Base-by-base conservation (phyloP, 2,888 invertebrate species). In the Ophraella communa region DNA sequence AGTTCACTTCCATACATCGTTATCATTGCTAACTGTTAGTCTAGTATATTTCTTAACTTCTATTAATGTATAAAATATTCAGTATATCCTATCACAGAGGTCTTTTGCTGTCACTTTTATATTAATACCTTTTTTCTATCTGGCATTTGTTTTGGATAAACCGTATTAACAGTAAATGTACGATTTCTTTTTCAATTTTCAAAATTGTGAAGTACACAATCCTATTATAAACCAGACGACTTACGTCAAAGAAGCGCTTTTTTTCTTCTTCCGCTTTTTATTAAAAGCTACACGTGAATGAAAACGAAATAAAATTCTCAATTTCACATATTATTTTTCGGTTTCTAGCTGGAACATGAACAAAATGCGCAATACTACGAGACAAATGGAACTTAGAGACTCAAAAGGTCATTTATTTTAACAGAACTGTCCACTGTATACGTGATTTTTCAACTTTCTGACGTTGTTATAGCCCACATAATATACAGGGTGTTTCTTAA, bases 331-430 rank as follows among this genome's bases (percentile, higher is more conserved):
- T 53, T 60, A 60, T 44, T 60, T 60, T 52, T 60, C 53, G 60
- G 52, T 60, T 24, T 60, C 27, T 20, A 20, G 42, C 59, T 59
- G 21, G 52, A 60, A 60, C 60, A 53, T 30, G 52, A 53, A 60
- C 60, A 60, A 60, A 60, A 52, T 60, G 53, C 52, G 60, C 60
- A 60, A 60, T 52, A 44, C 56, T 18, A 27, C 27, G 42, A 62
- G 56, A 64, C 61, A 67, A 67, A 67, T 67, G 66, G 64, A 58
- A 57, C 58, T n/a, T 47, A 47, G 27, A 53, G 60, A 54, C 42
- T 39, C 47, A n/a, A 67, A 57, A 61, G 61, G 42, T 64, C 61
- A 64, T 67, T 67, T 64, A 67, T 67, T 67, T 51, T 61, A 51
- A 52, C 56, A 60, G 56, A 51, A 20, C 56, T 53, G 60, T 60